Percentiles rank a stretch among this genome's conserved stretches.
Conservation (phyloP, 2,113 vertebrate genomes). For the Scomber japonicus region DNA sequence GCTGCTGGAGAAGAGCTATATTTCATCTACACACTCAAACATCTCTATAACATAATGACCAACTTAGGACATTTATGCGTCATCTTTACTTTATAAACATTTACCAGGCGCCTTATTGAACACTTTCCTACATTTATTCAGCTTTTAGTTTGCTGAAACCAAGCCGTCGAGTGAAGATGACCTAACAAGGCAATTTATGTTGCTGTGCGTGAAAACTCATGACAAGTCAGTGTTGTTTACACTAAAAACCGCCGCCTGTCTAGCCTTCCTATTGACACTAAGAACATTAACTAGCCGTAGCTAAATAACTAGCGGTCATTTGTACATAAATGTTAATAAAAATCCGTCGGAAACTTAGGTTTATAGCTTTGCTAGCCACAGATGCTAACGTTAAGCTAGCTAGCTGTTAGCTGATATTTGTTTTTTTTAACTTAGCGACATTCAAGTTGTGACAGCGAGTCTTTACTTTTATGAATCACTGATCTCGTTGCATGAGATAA, state of each 20-base stretch:
- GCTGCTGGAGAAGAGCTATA: slow-evolving; percentile 2
- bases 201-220: background rate
- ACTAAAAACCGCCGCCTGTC: background rate
- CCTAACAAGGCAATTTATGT: slow-evolving; percentile 58
- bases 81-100: background rate
- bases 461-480: background rate
- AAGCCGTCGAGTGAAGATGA: slow-evolving; percentile 30
- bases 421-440: slow-evolving; percentile 50
- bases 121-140: background rate
- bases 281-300: background rate
- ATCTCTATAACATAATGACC: accelerated
- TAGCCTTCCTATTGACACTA: accelerated
- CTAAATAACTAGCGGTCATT: no score
- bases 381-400: slow-evolving; percentile 50
- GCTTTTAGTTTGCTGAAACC: background rate
- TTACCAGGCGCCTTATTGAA: accelerated
- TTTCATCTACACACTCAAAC: background rate
- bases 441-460: background rate
- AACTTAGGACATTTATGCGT: no score
- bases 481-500: background rate
- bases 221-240: slow-evolving; percentile 36
- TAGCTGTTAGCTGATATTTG: slow-evolving; percentile 62
- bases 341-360: background rate
- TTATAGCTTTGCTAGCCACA: background rate
- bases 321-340: background rate